A percentile compares a stretch with the other conserved stretches of the same genome.
phyloP scores from a whole-genome alignment of 2,797 vertebrate species.

The Xyrichtys novacula region DNA sequence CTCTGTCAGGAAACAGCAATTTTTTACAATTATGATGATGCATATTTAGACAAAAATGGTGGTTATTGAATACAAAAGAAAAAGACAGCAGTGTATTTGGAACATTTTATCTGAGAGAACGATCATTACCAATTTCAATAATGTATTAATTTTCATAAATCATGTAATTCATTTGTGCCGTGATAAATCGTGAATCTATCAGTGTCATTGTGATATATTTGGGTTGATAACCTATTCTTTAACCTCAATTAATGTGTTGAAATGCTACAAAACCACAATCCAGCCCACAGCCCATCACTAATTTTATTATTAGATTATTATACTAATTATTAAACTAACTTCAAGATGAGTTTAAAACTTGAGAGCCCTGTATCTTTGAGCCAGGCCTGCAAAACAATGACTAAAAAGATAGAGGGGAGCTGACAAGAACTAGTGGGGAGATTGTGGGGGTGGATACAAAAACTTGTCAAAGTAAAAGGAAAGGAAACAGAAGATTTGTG shows the following conservation, averaged over 20 bases:
- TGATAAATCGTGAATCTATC: conserved; percentile 64
- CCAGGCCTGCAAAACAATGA: too few species aligned
- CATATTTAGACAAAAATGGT: neutral
- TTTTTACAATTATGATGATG: too few species aligned
- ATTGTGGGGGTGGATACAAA: too few species aligned
- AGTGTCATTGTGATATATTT: conserved; percentile 75
- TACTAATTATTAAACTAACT: too few species aligned
- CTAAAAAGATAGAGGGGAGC: too few species aligned
- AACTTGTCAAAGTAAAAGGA: too few species aligned
- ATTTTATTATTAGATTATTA: too few species aligned
- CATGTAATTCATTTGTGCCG: conserved; percentile 73
- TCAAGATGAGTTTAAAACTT: too few species aligned
- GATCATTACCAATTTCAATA: conserved; percentile 73
- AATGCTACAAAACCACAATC: conserved; percentile 72
- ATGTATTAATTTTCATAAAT: conserved; percentile 65
- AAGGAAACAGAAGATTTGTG: too few species aligned
- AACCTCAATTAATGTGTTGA: conserved; percentile 81
- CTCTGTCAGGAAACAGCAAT: too few species aligned
- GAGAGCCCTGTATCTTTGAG: too few species aligned
- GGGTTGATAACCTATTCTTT: conserved; percentile 79
- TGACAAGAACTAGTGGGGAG: too few species aligned
- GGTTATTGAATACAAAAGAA: conserved; percentile 36
- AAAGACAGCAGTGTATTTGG: conserved; percentile 23
- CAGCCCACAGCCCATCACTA: conserved; percentile 79
- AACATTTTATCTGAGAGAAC: conserved; percentile 25